phyloP scores from a whole-genome alignment of 1,140 invertebrate species.

The Cotesia typhae region DNA sequence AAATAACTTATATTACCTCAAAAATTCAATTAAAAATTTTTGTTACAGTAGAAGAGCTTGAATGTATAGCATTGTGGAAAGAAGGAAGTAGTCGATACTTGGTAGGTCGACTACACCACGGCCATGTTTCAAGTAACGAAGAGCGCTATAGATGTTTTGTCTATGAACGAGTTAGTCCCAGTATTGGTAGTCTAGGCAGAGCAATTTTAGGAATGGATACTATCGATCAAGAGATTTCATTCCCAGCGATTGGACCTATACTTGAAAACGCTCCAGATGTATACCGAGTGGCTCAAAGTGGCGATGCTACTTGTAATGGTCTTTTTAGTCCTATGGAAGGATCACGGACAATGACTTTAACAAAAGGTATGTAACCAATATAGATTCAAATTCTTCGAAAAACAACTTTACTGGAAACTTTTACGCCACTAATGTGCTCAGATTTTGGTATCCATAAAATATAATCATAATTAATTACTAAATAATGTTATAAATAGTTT shows the following conservation, averaged over 20 bases:
- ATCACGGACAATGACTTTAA: constrained; percentile 77
- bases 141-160: constrained; percentile 93
- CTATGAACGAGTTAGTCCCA: constrained; percentile 77
- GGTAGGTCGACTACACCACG: constrained; percentile 81
- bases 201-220: constrained; percentile 53
- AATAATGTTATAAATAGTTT: too few species aligned
- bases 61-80: constrained; percentile 88
- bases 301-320: constrained; percentile 88
- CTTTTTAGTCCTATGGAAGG: constrained; percentile 82
- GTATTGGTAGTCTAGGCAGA: constrained; percentile 53
- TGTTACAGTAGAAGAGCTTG: constrained; percentile 82
- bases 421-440: too few species aligned
- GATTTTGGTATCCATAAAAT: too few species aligned
- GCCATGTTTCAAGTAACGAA: constrained; percentile 87
- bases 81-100: constrained; percentile 87
- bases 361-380: constrained; percentile 67
- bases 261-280: constrained; percentile 64
- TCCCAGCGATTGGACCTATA: constrained; percentile 49
- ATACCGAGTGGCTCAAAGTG: constrained; percentile 85
- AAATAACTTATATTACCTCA: too few species aligned
- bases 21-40: neutral
- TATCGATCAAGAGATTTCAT: constrained; percentile 55
- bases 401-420: neutral
- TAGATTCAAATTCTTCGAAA: neutral
- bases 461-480: too few species aligned